Conservation (phyloP, 2,888 invertebrate species). For the Siphonodentalium dalli region DNA sequence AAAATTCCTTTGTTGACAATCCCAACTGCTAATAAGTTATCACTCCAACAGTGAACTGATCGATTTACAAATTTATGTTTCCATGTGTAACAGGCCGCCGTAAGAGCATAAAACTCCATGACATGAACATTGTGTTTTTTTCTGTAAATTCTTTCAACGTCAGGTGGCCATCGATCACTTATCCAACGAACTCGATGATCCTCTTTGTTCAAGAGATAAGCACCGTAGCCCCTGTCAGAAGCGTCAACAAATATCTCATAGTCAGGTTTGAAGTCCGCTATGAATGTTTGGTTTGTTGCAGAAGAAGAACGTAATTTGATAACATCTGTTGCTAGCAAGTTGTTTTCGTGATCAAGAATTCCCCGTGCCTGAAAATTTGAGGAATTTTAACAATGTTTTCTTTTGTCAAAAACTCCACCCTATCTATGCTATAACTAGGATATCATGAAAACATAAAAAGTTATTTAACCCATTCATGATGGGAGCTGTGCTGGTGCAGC, state of each 20-base stretch:
- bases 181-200: conserved; percentile 31
- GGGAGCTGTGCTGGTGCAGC: too few relatives aligned
- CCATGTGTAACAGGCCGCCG: conserved; percentile 42
- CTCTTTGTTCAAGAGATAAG: conserved; percentile 31
- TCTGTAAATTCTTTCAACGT: conserved; percentile 9
- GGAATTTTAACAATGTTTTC: too few relatives aligned
- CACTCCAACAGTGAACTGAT: conserved; percentile 34
- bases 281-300: too few relatives aligned
- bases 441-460: too few relatives aligned
- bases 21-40: conserved; percentile 25
- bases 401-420: too few relatives aligned
- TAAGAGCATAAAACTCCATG: conserved; percentile 37
- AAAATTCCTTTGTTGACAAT: conserved; percentile 30
- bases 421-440: too few relatives aligned
- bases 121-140: conserved; percentile 14
- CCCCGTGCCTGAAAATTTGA: too few relatives aligned
- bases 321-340: too few relatives aligned
- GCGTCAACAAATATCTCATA: conserved; percentile 41
- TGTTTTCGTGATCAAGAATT: too few relatives aligned
- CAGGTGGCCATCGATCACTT: conserved; percentile 28
- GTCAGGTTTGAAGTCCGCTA: conserved; percentile 27
- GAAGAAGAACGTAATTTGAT: too few relatives aligned
- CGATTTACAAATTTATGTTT: conserved; percentile 40
- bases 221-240: conserved; percentile 36
- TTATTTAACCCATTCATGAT: too few relatives aligned